These are phyloP conservation scores for Acholoe squamosa DNA, from an alignment of 2,888 invertebrate species.

Conservation along the genomic window DNA sequence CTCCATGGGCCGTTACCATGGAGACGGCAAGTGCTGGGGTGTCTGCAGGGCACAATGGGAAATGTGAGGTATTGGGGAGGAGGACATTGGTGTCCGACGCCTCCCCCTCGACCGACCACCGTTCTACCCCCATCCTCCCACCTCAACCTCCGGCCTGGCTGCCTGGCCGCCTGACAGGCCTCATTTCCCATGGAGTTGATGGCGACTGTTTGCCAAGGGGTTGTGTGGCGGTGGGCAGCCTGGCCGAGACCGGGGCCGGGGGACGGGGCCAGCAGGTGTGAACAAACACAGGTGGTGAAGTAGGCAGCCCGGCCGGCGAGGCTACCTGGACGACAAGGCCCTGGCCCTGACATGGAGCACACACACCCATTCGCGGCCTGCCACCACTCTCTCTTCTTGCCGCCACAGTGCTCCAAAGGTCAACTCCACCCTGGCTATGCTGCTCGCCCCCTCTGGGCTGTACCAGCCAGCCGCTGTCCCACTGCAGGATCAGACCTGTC, in stretches of 20 bases:
- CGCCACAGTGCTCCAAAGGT: constrained; percentile 51
- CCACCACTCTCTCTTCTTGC: constrained; percentile 15
- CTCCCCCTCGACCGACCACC: neutral
- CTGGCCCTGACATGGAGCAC: constrained; percentile 47
- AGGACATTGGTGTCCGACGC: constrained; percentile 6
- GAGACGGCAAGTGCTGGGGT: constrained; percentile 42
- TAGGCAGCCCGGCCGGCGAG: constrained; percentile 26
- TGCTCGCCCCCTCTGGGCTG: neutral
- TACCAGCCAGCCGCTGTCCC: neutral
- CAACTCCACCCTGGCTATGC: neutral
- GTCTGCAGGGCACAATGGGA: constrained; percentile 44
- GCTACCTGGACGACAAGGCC: constrained; percentile 45
- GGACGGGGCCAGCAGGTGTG: constrained; percentile 56
- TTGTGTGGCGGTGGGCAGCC: constrained; percentile 45
- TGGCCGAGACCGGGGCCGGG: constrained; percentile 32
- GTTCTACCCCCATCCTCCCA: neutral
- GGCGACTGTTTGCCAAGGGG: constrained; percentile 47
- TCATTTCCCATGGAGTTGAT: constrained; percentile 59
- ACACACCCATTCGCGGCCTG: constrained; percentile 14
- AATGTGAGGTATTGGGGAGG: constrained; percentile 43
- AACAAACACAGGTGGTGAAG: constrained; percentile 60
- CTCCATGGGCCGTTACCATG: constrained; percentile 48
- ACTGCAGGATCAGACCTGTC: constrained; percentile 20
- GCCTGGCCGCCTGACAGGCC: constrained; percentile 19
- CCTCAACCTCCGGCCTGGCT: neutral